These are phyloP conservation scores for Brienomyrus longianalis DNA, from an alignment of 2,113 vertebrate species.

Conservation along the genomic window DNA sequence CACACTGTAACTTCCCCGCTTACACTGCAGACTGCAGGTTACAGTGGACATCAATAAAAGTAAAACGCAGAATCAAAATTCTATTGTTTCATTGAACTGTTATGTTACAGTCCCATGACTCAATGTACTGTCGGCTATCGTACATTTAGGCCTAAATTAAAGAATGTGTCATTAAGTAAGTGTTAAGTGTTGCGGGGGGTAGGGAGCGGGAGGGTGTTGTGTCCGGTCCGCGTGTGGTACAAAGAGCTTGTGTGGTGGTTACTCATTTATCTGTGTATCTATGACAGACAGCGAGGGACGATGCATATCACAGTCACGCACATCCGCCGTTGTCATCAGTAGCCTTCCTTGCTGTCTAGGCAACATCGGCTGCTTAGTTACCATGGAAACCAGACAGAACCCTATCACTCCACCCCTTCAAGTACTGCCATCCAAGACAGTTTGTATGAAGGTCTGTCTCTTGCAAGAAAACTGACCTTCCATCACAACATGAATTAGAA, in stretches of 20 bases:
- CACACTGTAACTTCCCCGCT: neutral
- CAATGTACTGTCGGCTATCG: neutral
- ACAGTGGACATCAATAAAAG: neutral
- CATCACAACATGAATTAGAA: neutral
- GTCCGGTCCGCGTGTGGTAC: neutral
- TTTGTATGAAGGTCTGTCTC: neutral
- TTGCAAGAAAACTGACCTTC: neutral
- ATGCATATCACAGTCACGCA: neutral
- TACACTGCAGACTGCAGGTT: neutral
- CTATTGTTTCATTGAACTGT: neutral
- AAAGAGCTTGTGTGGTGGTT: neutral
- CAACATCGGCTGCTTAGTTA: constrained; percentile 10
- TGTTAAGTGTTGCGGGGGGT: neutral
- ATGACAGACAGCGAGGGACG: neutral
- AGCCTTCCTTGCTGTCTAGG: constrained; percentile 2
- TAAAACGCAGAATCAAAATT: neutral
- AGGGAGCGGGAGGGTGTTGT: neutral
- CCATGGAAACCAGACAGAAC: constrained; percentile 16
- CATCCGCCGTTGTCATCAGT: neutral
- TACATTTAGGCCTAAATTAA: neutral
- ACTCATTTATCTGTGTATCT: neutral
- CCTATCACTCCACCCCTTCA: neutral
- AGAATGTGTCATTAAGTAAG: neutral
- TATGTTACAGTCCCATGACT: neutral
- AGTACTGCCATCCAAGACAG: neutral